Evolutionary conservation across 1,140 invertebrate species (phyloP), one percentile per base, ranked within the genome.

Genomic region (Liolophura sinensis): DNA sequence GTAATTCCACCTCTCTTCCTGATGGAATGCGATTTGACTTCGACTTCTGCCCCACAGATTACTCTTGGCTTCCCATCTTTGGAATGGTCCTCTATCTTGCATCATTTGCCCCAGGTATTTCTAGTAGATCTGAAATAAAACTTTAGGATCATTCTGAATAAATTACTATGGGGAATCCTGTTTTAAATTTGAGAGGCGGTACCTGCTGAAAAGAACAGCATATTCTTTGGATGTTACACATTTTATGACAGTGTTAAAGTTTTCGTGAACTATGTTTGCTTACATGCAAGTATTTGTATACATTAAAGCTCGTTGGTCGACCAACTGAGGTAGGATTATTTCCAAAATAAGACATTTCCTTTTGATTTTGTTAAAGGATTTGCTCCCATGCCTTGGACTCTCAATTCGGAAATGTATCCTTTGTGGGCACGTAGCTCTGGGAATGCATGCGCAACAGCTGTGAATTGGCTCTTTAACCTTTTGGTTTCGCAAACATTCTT

Each of bases 401-500:
- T 90, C 27, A 90, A 89, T 70, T 86, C 88, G 16, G 89, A 90
- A 79, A 89, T 90, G 47, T 90, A 88, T 76, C 89, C 89, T 3
- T 73, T 86, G 24, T 90, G 89, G 89, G 87, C 88, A 11, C 71
- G 89, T 61, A 81, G 87, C 60, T 85, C 86, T 0, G 86, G 87
- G 58, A 87, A 78, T 62, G 82, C 86, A 20, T 77, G 89, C 1
- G 79, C 88, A 18, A 88, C 88, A 14, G 85, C 86, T 4, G 73
- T 82, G 48, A 90, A 90, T 77, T 90, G 89, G 89, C 60, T 84
- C 14, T 87, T 83, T 70, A 90, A 90, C 74, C 78, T 90, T n/a
- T 57, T 89, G n/a, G 84, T 90, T n/a, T 88, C 89, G 0, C 78
- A 89, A 68, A 88, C 88, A 15, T 89, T 90, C 69, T 77, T 89